Evolutionary conservation across 2,888 invertebrate species (phyloP), one percentile per base, ranked within the genome.

Genomic region (Ganaspis brasiliensis): DNA sequence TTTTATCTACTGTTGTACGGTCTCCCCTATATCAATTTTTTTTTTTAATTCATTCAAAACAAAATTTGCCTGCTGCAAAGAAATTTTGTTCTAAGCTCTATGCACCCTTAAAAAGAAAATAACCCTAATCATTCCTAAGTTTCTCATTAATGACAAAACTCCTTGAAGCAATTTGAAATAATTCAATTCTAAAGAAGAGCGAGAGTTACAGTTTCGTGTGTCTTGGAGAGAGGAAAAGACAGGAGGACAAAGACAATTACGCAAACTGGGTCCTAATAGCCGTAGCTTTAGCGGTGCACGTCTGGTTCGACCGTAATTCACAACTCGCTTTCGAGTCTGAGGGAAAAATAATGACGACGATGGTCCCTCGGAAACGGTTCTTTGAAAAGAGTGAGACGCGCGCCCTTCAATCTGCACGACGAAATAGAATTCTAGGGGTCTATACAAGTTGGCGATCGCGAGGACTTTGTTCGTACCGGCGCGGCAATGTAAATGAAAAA

Each of bases 401-500:
- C 73, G 59, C 76, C 75, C 77, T 82, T 82, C 82, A 82, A 82
- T 80, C 80, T 80, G 75, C 75, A 72, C 19, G 49, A 67, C 74
- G 80, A 80, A 67, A 67, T 67, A 67, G 67, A 67, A 24, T 45
- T 67, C 67, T 24, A 26, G 67, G 67, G 26, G n/a, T n/a, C n/a
- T 45, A 45, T 67, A 45, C 24, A 67, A 67, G 71, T 75, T 73
- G 75, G 59, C 19, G 55, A 35, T n/a, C 21, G 70, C 52, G 31
- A 6, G 45, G 79, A 80, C 78, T 80, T 81, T 78, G 77, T 80
- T 80, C 31, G 76, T 82, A 79, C 74, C 80, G 82, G 79, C 82
- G 76, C 31, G 31, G 31, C 31, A 31, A 81, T 81, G 81, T 79
- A 81, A 80, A 81, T 79, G 88, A 89, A 90, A 91, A 91, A 90